These are phyloP conservation scores for Adineta ricciae DNA, from an alignment of 2,888 invertebrate genomes.

Conservation along the genomic window DNA sequence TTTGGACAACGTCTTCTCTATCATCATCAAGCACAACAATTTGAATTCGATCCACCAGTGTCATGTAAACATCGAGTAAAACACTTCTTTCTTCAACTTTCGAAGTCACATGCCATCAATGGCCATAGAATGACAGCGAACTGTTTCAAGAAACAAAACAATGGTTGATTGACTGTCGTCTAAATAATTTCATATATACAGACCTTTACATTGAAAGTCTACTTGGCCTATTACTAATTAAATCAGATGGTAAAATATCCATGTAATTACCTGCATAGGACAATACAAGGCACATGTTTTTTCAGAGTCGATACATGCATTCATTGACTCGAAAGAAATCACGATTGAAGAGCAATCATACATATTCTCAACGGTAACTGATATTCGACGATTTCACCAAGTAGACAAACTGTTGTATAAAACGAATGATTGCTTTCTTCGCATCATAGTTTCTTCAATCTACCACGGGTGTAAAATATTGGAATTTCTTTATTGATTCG, in stretches of 20 bases:
- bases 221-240: neutral
- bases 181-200: neutral
- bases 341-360: neutral
- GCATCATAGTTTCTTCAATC: neutral
- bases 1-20: slow-evolving; percentile 16
- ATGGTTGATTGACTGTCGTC: neutral
- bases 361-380: neutral
- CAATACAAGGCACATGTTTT: neutral
- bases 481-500: slow-evolving; percentile 5
- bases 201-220: neutral
- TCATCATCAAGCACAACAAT: neutral
- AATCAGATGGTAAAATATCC: neutral
- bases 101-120: too few species aligned
- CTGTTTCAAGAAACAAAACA: neutral
- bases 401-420: neutral
- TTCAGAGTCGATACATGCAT: neutral
- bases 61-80: neutral
- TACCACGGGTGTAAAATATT: neutral
- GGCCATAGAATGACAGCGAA: neutral
- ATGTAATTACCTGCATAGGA: neutral
- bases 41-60: slow-evolving; percentile 5
- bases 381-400: neutral
- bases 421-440: neutral
- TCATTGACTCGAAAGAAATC: neutral
- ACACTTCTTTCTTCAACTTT: too few species aligned